Evolutionary conservation across 2,797 vertebrate species (phyloP), one percentile per base, ranked within the genome.

Genomic region (Kryptolebias ocellatus): DNA sequence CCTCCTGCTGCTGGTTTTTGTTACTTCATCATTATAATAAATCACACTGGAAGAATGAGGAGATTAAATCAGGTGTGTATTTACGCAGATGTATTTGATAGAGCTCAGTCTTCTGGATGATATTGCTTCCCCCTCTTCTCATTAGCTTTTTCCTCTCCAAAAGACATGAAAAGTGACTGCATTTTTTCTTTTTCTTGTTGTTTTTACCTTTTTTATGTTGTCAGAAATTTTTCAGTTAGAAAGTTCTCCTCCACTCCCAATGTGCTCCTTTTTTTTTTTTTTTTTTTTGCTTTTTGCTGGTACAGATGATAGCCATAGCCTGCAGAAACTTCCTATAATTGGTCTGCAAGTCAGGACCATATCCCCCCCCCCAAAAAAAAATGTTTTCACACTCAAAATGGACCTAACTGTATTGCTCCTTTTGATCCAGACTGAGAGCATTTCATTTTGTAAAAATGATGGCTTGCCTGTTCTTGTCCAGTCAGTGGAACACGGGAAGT

Each of bases 281-380:
- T 47, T 47, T 42, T 12, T 17, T 58, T 24, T 24, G 20, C 20
- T 24, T 24, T 39, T 58, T 50, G 17, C 46, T 53, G 39, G 49
- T 62, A 37, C 58, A 52, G 47, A 70, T 53, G 51, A 70, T 55
- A 28, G 58, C 59, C 59, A 70, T 55, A 28, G 58, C 59, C 59
- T 53, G 53, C 16, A 42, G 67, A 55, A 42, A 47, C 67, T 55
- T 61, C 24, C 45, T 49, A 52, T 70, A 70, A 54, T 62, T 62
- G 59, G 51, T 31, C 39, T 68, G 50, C 45, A 53, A 68, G 56
- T 52, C 9, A 31, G 18, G 46, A 20, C 10, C 14, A 18, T 29
- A 2, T 6, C n/a, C 47, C 47, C 47, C 47, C 9, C 44, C 15
- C 1, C 0, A 1, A 5, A 16, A 29, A 39, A 65, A 55, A 54